These are phyloP conservation scores for Talpa occidentalis DNA, from an alignment of 2,113 vertebrate genomes.

Conservation along the genomic window DNA sequence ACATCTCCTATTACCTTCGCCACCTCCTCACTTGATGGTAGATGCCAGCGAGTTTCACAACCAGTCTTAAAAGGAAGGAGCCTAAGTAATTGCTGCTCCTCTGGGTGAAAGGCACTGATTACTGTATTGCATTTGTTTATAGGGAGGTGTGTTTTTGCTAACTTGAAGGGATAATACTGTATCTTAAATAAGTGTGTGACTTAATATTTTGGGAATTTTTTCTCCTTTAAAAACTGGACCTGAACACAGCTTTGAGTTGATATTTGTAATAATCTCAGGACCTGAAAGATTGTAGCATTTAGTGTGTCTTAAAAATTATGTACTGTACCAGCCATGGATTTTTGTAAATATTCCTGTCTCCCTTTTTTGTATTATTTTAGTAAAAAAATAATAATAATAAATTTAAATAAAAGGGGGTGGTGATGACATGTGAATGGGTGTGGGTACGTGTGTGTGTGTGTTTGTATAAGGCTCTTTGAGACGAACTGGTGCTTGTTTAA, in stretches of 20 bases:
- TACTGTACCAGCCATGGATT: constrained; percentile 92
- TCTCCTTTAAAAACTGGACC: constrained; percentile 86
- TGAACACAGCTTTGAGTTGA: constrained; percentile 87
- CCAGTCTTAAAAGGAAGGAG: constrained; percentile 56
- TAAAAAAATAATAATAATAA: constrained; percentile 77
- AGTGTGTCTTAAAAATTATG: constrained; percentile 93
- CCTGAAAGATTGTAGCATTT: constrained; percentile 92
- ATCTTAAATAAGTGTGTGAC: constrained; percentile 82
- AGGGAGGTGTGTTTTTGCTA: constrained; percentile 79
- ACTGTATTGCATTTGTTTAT: constrained; percentile 57
- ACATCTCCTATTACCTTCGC: constrained; percentile 15
- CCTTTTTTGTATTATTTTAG: constrained; percentile 90
- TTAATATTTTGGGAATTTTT: constrained; percentile 82
- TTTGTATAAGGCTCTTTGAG: constrained; percentile 85
- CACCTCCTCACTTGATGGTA: background rate
- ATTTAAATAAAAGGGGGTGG: constrained; percentile 81
- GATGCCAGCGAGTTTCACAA: constrained; percentile 47
- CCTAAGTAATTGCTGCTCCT: constrained; percentile 69
- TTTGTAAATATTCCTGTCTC: constrained; percentile 90
- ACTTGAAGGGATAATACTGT: constrained; percentile 84
- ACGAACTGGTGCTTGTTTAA: constrained; percentile 86
- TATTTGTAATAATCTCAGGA: constrained; percentile 91
- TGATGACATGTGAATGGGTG: constrained; percentile 59
- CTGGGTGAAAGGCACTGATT: constrained; percentile 68
- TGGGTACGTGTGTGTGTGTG: constrained; percentile 37